Evolutionary conservation across 2,113 vertebrate genomes (phyloP).

Genomic region (Elgaria multicarinata): DNA sequence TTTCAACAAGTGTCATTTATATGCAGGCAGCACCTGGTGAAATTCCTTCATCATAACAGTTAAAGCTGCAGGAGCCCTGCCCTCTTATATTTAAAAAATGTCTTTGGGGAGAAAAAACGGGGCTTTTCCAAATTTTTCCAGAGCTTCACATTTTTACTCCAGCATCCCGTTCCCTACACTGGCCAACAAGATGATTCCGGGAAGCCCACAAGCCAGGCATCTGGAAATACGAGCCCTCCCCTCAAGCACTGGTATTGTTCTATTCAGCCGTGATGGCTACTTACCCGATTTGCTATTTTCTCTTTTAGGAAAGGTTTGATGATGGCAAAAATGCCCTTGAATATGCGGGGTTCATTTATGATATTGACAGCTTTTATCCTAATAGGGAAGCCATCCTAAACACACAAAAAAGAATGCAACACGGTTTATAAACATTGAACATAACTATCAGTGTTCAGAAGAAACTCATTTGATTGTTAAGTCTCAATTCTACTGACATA

Average conservation of each 20-base stretch:
- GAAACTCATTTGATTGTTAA: not conserved
- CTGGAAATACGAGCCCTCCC: not conserved
- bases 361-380: conserved; percentile 98
- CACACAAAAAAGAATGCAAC: conserved; percentile 47
- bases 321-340: conserved; percentile 98
- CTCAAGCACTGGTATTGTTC: not conserved
- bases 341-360: conserved; percentile 97
- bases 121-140: too few species aligned
- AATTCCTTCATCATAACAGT: too few species aligned
- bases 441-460: not conserved
- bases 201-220: not conserved
- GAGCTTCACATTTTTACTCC: not conserved
- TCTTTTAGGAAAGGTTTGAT: conserved; percentile 99
- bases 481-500: not conserved
- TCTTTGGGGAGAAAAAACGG: too few species aligned
- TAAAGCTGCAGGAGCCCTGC: too few species aligned
- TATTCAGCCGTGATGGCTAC: conserved; percentile 37
- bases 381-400: conserved; percentile 96
- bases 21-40: too few species aligned
- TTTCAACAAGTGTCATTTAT: too few species aligned
- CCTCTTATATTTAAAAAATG: too few species aligned
- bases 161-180: not conserved
- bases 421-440: conserved; percentile 18
- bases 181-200: not conserved
- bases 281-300: conserved; percentile 98